Percentiles rank a stretch among this genome's conserved stretches.
Evolutionary conservation across 1,140 invertebrate species (phyloP).

Genomic region (Apis dorsata): DNA sequence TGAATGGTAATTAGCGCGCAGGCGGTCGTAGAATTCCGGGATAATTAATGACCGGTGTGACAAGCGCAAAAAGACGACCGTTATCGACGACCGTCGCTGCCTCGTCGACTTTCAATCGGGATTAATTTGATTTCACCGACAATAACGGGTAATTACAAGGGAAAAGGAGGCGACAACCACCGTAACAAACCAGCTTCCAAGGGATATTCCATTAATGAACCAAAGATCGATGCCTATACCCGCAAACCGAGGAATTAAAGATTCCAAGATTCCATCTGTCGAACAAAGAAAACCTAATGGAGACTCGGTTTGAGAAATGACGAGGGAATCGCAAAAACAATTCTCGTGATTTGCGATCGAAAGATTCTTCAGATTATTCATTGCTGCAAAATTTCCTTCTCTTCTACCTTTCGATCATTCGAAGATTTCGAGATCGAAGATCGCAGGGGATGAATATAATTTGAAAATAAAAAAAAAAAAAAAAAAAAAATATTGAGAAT

Average conservation of each 20-base stretch:
- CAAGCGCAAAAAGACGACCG: slow-evolving; percentile 28
- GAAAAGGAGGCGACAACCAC: background rate
- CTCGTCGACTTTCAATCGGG: background rate
- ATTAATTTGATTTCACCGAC: slow-evolving; percentile 40
- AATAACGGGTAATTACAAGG: slow-evolving; percentile 29
- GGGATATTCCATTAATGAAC: background rate
- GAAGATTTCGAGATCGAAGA: no score
- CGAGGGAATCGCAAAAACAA: no score
- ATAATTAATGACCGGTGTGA: slow-evolving; percentile 46
- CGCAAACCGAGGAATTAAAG: background rate
- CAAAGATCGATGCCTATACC: background rate
- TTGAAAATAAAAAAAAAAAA: no score
- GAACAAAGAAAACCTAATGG: no score
- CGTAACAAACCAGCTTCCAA: background rate
- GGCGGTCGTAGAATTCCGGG: slow-evolving; percentile 20
- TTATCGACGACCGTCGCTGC: slow-evolving; percentile 21
- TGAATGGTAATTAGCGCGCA: slow-evolving; percentile 30
- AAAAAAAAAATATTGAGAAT: no score
- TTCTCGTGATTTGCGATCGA: no score
- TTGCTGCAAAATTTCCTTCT: no score
- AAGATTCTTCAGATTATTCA: no score
- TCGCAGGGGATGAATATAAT: no score
- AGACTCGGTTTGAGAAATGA: no score
- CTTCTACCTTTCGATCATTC: no score
- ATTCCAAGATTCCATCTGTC: background rate